These are phyloP conservation scores for Clarias fuscus DNA, from an alignment of 2,797 vertebrate genomes.

Conservation along the genomic window DNA sequence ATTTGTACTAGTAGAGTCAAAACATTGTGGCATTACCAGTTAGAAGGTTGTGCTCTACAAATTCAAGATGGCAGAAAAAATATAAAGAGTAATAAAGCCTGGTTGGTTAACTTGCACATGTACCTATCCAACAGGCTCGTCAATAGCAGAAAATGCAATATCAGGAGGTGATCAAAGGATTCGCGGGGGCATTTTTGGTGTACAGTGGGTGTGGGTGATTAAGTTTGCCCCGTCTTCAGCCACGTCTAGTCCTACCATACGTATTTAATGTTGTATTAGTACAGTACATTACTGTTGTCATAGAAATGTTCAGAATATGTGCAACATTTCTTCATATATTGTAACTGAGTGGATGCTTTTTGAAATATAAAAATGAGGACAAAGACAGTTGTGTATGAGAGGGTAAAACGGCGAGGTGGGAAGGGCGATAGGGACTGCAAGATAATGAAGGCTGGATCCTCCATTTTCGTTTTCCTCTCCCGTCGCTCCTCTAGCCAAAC, in stretches of 20 bases:
- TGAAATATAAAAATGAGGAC: constrained; percentile 68
- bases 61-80: constrained; percentile 5
- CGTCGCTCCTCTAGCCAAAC: constrained; percentile 50
- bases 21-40: constrained; percentile 9
- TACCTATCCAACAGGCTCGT: constrained; percentile 36
- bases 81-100: constrained; percentile 27
- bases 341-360: constrained; percentile 71
- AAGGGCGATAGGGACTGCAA: constrained; percentile 53
- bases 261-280: constrained; percentile 86
- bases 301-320: constrained; percentile 80
- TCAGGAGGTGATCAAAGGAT: constrained; percentile 28
- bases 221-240: constrained; percentile 37
- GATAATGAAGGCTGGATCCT: constrained; percentile 86
- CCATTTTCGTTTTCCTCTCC: constrained; percentile 50
- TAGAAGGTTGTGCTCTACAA: constrained; percentile 19
- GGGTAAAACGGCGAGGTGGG: constrained; percentile 44
- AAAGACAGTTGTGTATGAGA: constrained; percentile 74
- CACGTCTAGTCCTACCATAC: constrained; percentile 75
- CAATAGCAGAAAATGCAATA: constrained; percentile 45
- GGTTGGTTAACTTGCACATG: constrained; percentile 66
- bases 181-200: constrained; percentile 36
- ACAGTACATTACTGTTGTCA: constrained; percentile 99
- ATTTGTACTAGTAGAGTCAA: constrained; percentile 48
- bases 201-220: constrained; percentile 41
- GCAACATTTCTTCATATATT: constrained; percentile 76